Evolutionary conservation across 2,888 invertebrate species (phyloP), one percentile per base, ranked within the genome.

Genomic region (Sarcophaga caerulescens): DNA sequence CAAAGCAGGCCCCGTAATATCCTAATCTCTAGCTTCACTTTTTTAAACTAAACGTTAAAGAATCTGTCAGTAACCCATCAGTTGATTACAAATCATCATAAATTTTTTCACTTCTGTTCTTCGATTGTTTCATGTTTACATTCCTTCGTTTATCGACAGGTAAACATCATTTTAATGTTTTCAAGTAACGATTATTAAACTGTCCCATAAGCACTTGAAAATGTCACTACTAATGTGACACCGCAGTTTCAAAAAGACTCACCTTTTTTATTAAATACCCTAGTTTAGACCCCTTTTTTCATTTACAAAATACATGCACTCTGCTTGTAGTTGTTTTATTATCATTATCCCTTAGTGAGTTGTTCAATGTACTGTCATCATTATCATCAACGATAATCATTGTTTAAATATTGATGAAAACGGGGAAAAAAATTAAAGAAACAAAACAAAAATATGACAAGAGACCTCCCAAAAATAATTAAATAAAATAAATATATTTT

Each of bases 181-280:
- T 14, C 44, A 35, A 63, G 66, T 71, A 69, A 69, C 62, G 14
- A 69, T 69, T 76, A 82, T 82, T 85, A 84, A 85, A 74, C 66
- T 85, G 80, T 77, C 82, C 52, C 17, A 81, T 74, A 81, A 84
- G 60, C 66, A 84, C 85, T 84, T 80, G 63, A 82, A 84, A 80
- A 65, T 78, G 77, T 80, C 85, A 81, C n/a, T 70, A 59, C 23
- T 45, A 69, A 25, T 52, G 52, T 14, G 52, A 1, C 17, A 4
- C 14, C 52, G n/a, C 47, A 1, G 4, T 14, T 35, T 35, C 8
- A 52, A 52, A 52, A 47, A 3, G 4, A 0, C 1, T 2, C 14
- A 47, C 12, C 12, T 1, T 52, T 52, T 52, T 17, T 1, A 17
- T 4, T 14, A 52, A 52, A 2, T 45, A 17, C 14, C 57, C 57